These are phyloP conservation scores for Manis pentadactyla DNA, from an alignment of 2,797 vertebrate species.

Conservation along the genomic window DNA sequence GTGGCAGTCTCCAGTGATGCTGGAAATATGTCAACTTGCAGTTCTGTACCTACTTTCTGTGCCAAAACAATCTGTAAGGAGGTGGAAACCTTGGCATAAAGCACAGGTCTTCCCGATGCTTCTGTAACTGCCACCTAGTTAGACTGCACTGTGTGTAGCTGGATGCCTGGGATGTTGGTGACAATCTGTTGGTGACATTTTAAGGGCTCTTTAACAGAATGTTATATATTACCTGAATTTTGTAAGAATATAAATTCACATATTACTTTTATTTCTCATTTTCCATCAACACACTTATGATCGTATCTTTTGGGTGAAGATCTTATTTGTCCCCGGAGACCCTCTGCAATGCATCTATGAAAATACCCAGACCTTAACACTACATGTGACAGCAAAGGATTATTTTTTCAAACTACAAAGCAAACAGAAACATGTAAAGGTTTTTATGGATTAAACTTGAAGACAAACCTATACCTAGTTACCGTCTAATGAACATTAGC, in stretches of 20 bases:
- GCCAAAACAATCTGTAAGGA: neutral
- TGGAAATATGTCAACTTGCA: neutral
- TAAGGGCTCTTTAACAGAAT: neutral
- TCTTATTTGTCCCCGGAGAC: neutral
- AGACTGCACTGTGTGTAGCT: too few relatives aligned
- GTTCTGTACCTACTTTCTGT: neutral
- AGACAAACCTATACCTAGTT: neutral
- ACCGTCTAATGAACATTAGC: neutral
- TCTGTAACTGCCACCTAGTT: neutral
- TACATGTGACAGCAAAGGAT: neutral
- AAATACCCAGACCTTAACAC: neutral
- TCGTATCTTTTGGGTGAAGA: neutral
- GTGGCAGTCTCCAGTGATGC: neutral
- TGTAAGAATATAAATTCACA: neutral
- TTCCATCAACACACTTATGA: neutral
- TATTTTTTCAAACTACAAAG: neutral
- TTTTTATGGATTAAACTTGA: neutral
- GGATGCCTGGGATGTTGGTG: neutral
- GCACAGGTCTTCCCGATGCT: too few relatives aligned
- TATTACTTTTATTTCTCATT: neutral
- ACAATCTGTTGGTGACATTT: neutral
- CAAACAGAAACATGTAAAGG: neutral
- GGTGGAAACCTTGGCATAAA: neutral
- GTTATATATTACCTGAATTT: neutral
- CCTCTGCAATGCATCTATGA: neutral